Conservation (phyloP, 2,113 vertebrate genomes). For the Ophthalmolycus amberensis region DNA sequence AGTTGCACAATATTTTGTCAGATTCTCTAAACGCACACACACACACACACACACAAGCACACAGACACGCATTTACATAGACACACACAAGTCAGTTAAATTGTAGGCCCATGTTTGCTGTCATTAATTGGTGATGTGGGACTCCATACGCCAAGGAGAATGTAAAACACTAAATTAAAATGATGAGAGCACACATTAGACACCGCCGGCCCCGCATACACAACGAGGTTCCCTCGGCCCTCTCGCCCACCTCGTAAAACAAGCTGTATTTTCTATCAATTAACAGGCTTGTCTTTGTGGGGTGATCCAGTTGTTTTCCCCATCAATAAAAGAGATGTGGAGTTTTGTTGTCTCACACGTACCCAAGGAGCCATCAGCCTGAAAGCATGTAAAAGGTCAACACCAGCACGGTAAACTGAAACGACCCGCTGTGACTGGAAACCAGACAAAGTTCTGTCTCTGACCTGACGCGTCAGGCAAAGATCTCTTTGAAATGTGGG, state of each 20-base stretch:
- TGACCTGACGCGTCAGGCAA: not conserved
- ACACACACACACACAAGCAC: not conserved
- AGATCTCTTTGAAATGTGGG: not conserved
- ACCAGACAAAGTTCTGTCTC: not conserved
- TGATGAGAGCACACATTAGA: constrained; percentile 29
- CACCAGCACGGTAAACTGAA: not conserved
- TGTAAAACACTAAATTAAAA: constrained; percentile 63
- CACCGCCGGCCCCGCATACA: constrained; percentile 19
- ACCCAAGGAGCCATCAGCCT: constrained; percentile 7
- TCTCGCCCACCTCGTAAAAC: not conserved
- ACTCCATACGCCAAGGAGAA: constrained; percentile 29
- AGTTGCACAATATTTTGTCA: constrained; percentile 50
- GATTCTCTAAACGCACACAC: constrained; percentile 38
- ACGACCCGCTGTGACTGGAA: not conserved
- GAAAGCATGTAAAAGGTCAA: constrained; percentile 47
- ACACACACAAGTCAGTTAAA: constrained; percentile 1
- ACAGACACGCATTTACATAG: not conserved
- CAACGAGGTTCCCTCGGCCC: constrained; percentile 7
- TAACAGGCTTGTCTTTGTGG: constrained; percentile 45
- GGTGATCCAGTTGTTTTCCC: constrained; percentile 32
- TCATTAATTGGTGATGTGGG: constrained; percentile 60
- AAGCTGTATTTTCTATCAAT: constrained; percentile 45
- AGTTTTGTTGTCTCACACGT: constrained; percentile 2
- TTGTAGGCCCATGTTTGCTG: constrained; percentile 32
- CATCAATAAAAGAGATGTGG: constrained; percentile 23